Evolutionary conservation across 1,140 invertebrate species (phyloP).

Genomic region (Neodiprion virginianus): DNA sequence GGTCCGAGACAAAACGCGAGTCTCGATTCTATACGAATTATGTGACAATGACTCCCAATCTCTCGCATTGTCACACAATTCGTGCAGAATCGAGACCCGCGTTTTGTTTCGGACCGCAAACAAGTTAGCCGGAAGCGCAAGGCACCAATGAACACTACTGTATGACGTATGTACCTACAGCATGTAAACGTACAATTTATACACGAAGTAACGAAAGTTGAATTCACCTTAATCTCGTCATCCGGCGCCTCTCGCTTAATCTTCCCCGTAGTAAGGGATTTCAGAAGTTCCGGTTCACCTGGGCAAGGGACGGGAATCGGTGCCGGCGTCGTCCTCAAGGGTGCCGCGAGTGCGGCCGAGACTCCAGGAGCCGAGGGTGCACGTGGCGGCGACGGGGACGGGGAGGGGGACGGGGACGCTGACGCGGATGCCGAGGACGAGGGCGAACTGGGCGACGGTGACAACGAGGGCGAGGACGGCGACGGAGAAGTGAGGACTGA

Average conservation of each 20-base stretch:
- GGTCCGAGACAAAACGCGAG: too few relatives aligned
- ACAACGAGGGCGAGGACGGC: not conserved
- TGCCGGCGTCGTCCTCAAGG: not conserved
- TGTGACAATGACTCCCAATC: too few relatives aligned
- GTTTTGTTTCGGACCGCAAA: too few relatives aligned
- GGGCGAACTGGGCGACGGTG: too few relatives aligned
- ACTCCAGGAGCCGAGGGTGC: not conserved
- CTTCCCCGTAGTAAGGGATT: conserved; percentile 37
- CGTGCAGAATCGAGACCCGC: too few relatives aligned
- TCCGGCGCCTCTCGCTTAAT: conserved; percentile 61
- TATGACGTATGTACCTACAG: too few relatives aligned
- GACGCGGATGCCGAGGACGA: not conserved
- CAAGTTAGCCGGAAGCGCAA: too few relatives aligned
- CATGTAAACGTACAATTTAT: too few relatives aligned
- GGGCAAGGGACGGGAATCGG: not conserved
- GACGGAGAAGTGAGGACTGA: not conserved
- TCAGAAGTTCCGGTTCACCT: too few relatives aligned
- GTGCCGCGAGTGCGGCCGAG: not conserved
- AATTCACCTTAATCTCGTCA: conserved; percentile 62
- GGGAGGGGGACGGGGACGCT: not conserved
- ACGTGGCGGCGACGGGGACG: not conserved
- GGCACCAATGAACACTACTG: too few relatives aligned
- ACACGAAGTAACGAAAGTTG: not conserved
- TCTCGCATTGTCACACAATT: too few relatives aligned
- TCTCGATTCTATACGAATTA: too few relatives aligned